Evolutionary conservation across 2,888 invertebrate species (phyloP), one percentile per base, ranked within the genome.

Genomic region (Drosophila neotestacea): DNA sequence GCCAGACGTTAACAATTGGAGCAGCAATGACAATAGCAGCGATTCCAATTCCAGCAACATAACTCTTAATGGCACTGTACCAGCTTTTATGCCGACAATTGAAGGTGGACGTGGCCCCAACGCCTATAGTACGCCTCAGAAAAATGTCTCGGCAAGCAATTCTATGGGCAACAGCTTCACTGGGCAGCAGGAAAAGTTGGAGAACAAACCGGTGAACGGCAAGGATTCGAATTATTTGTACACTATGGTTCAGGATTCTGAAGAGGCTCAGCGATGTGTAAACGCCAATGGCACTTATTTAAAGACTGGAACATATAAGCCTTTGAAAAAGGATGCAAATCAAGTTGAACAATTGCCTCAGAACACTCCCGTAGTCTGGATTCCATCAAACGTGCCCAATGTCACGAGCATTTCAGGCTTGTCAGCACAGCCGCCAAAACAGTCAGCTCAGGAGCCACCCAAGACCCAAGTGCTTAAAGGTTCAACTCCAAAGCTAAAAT

Each of bases 301-400:
- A 7, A 92, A 92, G 42, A 92, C 92, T 1, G 92, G 93, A 42
- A 91, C 92, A 13, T 92, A 92, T 71, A 91, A 91, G 67, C 92
- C 92, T 0, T 85, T 92, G 6, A 87, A 89, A 59, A 91, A 90
- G 59, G 89, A 91, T 34, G 54, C 38, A 0, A 48, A 72, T 13
- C 56, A 36, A 7, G 4, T 67, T 10, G 62, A 71, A 1, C 66
- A 61, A 6, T 10, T 47, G 1, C 36, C 46, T 7, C 16, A 32
- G 4, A 41, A 7, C n/a, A 7, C 28, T 6, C 27, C 70, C 27
- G 51, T 36, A 13, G 28, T 7, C 22, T 42, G 42, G 56, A 62
- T 6, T 3, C 28, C n/a, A 34, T 51, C 22, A 7, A 32, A 11
- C 9, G 38, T 11, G 36, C 11, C 13, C 6, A 30, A n/a, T 11